A percentile compares a stretch with the other conserved stretches of the same genome.
phyloP scores from a whole-genome alignment of 2,113 vertebrate species.

The Microtus pennsylvanicus region DNA sequence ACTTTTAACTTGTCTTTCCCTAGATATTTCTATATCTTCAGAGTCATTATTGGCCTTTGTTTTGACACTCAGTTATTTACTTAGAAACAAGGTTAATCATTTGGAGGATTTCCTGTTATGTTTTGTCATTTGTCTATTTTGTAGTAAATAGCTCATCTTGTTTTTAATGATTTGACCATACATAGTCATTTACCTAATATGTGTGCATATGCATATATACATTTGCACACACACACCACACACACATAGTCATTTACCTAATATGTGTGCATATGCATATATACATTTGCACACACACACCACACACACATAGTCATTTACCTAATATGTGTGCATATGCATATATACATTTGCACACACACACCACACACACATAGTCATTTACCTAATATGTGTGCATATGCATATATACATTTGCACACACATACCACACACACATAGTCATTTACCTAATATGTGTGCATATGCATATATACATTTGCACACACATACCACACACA shows the following conservation, averaged over 20 bases:
- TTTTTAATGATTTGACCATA: neutral
- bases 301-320: conserved; percentile 12
- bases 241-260: neutral
- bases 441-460: neutral
- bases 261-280: neutral
- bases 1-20: conserved; percentile 21
- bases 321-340: neutral
- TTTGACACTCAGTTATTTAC: neutral
- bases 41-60: neutral
- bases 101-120: neutral
- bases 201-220: neutral
- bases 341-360: neutral
- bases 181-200: neutral
- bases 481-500: no score
- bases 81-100: conserved; percentile 43
- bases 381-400: neutral
- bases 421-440: no score
- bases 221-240: no score
- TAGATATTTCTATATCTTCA: neutral
- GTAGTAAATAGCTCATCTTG: neutral
- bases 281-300: no score
- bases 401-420: neutral
- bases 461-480: neutral
- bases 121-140: neutral
- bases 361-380: no score